Evolutionary conservation across 2,113 vertebrate genomes (phyloP), one percentile per base, ranked within the genome.

Genomic region (Neogobius melanostomus): DNA sequence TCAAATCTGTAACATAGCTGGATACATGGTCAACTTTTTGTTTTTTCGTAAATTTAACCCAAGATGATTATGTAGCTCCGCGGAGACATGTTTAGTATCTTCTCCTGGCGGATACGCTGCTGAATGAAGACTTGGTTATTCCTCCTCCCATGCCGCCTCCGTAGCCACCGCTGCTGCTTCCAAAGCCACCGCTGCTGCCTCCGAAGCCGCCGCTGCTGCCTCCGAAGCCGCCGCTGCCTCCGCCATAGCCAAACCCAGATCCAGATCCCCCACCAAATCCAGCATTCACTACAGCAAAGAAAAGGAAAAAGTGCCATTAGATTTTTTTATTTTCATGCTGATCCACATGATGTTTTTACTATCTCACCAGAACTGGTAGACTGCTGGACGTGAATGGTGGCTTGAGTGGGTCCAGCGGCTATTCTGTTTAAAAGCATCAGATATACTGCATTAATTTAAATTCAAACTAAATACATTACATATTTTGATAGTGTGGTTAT

Each of bases 311-410:
- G 12, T 42, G 36, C 52, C 8, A 4, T 4, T 54, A 17, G 14
- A 15, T 5, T 21, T 54, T 54, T 5, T 21, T 17, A 54, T 9
- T 10, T 6, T 9, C 52, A 1, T 60, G 57, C 4, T 7, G 2
- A 15, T 66, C n/a, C 43, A 4, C 21, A 0, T 7, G 17, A 42
- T 51, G 4, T 60, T 10, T 42, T 0, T 48, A 16, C 52, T 56
- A 36, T 79, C 84, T 82, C 85, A 91, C 87, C 64, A 10, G 79
- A 74, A 46, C 81, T 76, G 47, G 80, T 50, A 28, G 4, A n/a
- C 85, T 92, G 89, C 86, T 94, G 93, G 69, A 94, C 79, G 0
- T 93, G 91, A 71, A 94, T 83, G 69, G 84, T 91, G 67, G 92
- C 85, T 0, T 0, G 28, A 53, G 56, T 0, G 12, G 84, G 81